Base-by-base conservation (phyloP, 2,888 invertebrate genomes). In the Strigamia transsilvanica region DNA sequence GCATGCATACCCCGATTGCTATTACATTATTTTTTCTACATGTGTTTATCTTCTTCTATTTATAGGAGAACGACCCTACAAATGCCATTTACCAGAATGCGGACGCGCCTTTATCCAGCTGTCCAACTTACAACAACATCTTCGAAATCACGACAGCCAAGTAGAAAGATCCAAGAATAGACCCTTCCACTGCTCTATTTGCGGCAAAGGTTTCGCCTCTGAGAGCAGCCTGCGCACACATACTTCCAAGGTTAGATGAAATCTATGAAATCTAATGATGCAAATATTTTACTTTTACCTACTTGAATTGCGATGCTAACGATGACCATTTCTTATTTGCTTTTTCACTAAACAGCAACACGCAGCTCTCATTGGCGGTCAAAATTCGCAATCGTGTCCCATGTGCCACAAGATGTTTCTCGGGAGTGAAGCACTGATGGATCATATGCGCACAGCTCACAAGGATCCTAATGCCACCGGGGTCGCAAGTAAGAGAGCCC, bases 91-190 rank as follows among this genome's bases (percentile, higher is more conserved):
- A 86, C 95, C 96, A 82, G 97, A 97, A 87, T 98, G 98, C 88
- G 97, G 97, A 82, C 91, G 97, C 86, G 97, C 97, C 85, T 98
- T 98, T 90, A 98, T 97, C 88, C 98, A 98, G 90, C 91, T 98
- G 86, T 97, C 97, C 83, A 98, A 98, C 89, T 92, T 98, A 13
- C 97, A 98, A 88, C 98, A 98, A 88, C 97, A 98, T 88, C 92
- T 97, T 84, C 91, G 97, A 85, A 98, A 97, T 90, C 97, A 98
- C 89, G 98, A 97, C 88, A 96, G 97, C 83, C 97, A 97, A 89
- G 94, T 96, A 85, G 96, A 97, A 87, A 91, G 97, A 85, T 96
- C 97, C 87, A 97, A 97, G 89, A 97, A 96, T 90, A 91, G 97
- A 84, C 97, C 97, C 82, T 97, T 96, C 89, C 96, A 97, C 88